Percentiles rank a stretch among this genome's conserved stretches.
These are phyloP conservation scores for Phocides pigmalion DNA, from an alignment of 1,140 invertebrate genomes.

Conservation along the genomic window DNA sequence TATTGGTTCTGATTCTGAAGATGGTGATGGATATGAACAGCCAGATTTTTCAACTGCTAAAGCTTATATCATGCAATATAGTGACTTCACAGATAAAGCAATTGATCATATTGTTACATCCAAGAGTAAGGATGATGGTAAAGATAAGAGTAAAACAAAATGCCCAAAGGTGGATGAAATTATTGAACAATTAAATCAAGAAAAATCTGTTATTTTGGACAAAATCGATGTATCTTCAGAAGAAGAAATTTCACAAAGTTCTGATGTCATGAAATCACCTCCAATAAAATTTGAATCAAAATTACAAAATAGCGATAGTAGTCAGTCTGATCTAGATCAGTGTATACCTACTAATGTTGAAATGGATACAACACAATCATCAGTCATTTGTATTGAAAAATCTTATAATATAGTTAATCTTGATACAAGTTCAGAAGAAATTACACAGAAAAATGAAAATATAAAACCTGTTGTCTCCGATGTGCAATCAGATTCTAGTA, in stretches of 20 bases:
- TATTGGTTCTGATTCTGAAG: constrained; percentile 54
- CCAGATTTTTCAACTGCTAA: constrained; percentile 76
- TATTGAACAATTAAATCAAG: constrained; percentile 65
- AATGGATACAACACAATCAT: constrained; percentile 50
- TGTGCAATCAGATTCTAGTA: constrained; percentile 63
- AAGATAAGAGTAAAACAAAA: constrained; percentile 59
- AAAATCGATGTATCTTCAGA: constrained; percentile 59
- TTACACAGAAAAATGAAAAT: constrained; percentile 33
- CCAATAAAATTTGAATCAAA: neutral
- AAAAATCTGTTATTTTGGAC: constrained; percentile 65
- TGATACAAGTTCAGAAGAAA: constrained; percentile 57
- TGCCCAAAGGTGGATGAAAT: constrained; percentile 63
- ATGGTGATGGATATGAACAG: constrained; percentile 57
- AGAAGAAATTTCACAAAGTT: constrained; percentile 43
- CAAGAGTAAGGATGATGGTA: constrained; percentile 58
- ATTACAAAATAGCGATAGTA: neutral
- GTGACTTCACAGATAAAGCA: constrained; percentile 88
- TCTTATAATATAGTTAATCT: constrained; percentile 49
- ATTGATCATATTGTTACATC: constrained; percentile 85
- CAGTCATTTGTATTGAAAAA: constrained; percentile 60
- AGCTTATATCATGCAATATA: constrained; percentile 89
- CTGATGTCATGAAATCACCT: neutral
- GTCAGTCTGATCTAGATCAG: constrained; percentile 1
- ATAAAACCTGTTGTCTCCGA: constrained; percentile 40
- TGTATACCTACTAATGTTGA: constrained; percentile 27